Evolutionary conservation across 92 coral and sea anemone genomes (phyloP).

Genomic region (Micromussa lordhowensis): DNA sequence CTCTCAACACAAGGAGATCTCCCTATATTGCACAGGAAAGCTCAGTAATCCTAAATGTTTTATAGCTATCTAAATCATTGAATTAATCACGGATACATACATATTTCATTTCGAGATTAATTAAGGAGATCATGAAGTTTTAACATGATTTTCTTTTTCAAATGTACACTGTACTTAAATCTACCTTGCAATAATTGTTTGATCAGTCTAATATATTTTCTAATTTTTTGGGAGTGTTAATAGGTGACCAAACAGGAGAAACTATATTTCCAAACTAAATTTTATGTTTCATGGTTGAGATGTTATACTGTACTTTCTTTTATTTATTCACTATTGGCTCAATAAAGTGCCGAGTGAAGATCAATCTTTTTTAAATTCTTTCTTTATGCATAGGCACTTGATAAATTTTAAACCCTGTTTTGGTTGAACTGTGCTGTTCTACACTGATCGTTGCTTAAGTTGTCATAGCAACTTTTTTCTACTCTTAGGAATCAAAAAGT

Average conservation of each 20-base stretch:
- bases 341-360: no score
- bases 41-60: not conserved
- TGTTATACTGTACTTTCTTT: no score
- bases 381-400: not conserved
- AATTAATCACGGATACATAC: not conserved
- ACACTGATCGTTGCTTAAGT: not conserved
- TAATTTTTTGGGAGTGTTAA: no score
- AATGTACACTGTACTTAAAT: no score
- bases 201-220: not conserved
- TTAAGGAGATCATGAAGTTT: no score
- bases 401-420: not conserved
- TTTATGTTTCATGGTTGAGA: no score
- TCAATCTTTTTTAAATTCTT: no score
- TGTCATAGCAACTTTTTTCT: slow-evolving; percentile 1
- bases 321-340: no score
- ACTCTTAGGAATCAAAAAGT: not conserved
- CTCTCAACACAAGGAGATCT: not conserved
- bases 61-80: not conserved
- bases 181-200: not conserved
- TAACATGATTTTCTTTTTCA: no score
- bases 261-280: no score
- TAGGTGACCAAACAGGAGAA: no score
- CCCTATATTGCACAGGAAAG: not conserved
- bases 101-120: no score
- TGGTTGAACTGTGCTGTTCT: not conserved